phyloP scores from a whole-genome alignment of 2,113 vertebrate species.

The Seriola dumerili region DNA sequence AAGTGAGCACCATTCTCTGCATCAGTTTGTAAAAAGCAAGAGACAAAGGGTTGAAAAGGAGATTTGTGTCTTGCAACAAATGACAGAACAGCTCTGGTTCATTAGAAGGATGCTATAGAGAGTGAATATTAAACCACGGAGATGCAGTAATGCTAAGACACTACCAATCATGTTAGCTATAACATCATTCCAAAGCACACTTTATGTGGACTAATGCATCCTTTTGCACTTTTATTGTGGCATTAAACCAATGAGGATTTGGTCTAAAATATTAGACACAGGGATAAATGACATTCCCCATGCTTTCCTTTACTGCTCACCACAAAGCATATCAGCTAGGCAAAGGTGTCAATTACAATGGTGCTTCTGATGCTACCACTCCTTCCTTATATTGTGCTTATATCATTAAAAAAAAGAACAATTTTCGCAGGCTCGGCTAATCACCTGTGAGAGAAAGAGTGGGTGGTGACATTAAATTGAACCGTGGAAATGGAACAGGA shows the following conservation, averaged over 20 bases:
- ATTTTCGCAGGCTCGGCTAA: constrained; percentile 74
- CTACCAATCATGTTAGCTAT: not conserved
- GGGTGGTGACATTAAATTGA: constrained; percentile 82
- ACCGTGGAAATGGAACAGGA: constrained; percentile 84
- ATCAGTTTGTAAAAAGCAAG: constrained; percentile 54
- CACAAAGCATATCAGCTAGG: constrained; percentile 62
- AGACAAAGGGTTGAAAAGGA: constrained; percentile 54
- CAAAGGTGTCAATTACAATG: constrained; percentile 70
- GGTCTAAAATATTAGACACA: not conserved
- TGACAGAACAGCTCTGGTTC: constrained; percentile 38
- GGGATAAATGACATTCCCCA: constrained; percentile 21
- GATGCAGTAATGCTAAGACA: constrained; percentile 14
- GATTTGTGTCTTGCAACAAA: constrained; percentile 46
- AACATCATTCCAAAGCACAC: constrained; percentile 13
- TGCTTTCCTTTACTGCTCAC: constrained; percentile 43
- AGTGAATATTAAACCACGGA: constrained; percentile 38
- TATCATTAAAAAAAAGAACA: constrained; percentile 75
- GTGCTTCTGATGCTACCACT: constrained; percentile 50
- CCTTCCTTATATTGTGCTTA: constrained; percentile 72
- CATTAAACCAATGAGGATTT: constrained; percentile 1
- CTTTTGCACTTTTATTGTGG: constrained; percentile 25
- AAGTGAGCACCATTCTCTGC: constrained; percentile 62
- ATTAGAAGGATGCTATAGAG: constrained; percentile 18
- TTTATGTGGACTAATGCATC: constrained; percentile 16
- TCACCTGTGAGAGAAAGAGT: constrained; percentile 78